A percentile compares a stretch with the other conserved stretches of the same genome.
These are phyloP conservation scores for Lasioglossum calceatum DNA, from an alignment of 2,888 invertebrate species.

Conservation along the genomic window DNA sequence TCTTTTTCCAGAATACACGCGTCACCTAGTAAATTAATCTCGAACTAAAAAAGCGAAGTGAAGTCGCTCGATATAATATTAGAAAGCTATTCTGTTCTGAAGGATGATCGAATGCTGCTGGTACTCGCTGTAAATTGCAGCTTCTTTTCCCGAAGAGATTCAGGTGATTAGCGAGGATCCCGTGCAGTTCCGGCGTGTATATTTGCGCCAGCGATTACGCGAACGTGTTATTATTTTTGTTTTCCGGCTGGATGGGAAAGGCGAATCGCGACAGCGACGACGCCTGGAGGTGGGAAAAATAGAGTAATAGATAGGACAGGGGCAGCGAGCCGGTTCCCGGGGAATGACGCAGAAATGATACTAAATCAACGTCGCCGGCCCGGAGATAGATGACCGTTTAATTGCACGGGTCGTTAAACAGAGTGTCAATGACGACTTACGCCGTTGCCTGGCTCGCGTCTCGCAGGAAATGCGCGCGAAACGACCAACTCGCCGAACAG, in stretches of 20 bases:
- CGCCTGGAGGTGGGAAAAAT: background rate
- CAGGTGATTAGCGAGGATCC: background rate
- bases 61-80: background rate
- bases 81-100: background rate
- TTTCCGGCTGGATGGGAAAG: background rate
- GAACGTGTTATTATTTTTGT: slow-evolving; percentile 17
- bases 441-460: slow-evolving; percentile 1
- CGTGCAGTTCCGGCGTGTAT: too few species aligned
- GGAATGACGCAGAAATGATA: slow-evolving; percentile 38
- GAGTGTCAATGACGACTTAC: slow-evolving; percentile 58
- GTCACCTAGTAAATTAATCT: background rate
- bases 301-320: background rate
- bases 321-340: background rate
- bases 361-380: slow-evolving; percentile 52
- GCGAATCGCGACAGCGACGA: background rate
- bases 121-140: background rate
- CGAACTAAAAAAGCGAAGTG: background rate
- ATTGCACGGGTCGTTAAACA: slow-evolving; percentile 57
- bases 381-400: slow-evolving; percentile 53
- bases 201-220: background rate
- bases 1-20: too few species aligned
- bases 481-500: background rate
- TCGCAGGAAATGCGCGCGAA: slow-evolving; percentile 16
- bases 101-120: background rate
- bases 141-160: background rate